A percentile compares a stretch with the other conserved stretches of the same genome.
Evolutionary conservation across 2,113 vertebrate genomes (phyloP).

Genomic region (Ceuthmochares aereus): DNA sequence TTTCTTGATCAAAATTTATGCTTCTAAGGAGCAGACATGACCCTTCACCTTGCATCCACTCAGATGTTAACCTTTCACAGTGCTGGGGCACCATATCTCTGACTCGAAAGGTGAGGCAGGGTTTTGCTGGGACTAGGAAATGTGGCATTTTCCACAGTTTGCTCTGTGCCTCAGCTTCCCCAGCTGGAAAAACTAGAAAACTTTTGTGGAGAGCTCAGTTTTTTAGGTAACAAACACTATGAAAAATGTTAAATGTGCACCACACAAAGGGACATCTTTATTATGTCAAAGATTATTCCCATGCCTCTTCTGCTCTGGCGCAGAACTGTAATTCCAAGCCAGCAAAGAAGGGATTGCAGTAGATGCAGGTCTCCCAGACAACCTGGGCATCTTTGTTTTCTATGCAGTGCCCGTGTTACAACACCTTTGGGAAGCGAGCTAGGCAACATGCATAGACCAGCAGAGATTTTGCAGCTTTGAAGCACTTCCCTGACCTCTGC

Average conservation of each 20-base stretch:
- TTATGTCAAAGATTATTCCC: neutral
- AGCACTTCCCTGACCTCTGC: neutral
- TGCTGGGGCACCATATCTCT: neutral
- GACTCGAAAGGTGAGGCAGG: neutral
- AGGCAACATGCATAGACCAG: neutral
- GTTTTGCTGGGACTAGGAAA: neutral
- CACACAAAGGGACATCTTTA: neutral
- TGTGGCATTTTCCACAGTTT: neutral
- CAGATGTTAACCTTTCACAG: slow-evolving; percentile 14
- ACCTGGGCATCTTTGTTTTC: neutral
- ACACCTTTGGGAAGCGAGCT: neutral
- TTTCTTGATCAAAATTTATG: neutral
- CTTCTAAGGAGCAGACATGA: neutral
- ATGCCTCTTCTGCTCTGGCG: neutral
- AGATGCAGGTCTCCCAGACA: neutral
- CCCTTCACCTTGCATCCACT: neutral
- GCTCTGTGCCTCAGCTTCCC: neutral
- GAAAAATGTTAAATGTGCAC: neutral
- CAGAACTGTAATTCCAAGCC: neutral
- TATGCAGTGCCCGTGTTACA: neutral
- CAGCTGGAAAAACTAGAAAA: neutral
- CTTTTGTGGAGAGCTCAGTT: neutral
- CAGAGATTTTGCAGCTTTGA: neutral
- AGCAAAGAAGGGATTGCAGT: neutral
- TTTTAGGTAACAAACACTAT: neutral